These are phyloP conservation scores for Podiceps cristatus DNA, from an alignment of 2,113 vertebrate species.

Conservation along the genomic window DNA sequence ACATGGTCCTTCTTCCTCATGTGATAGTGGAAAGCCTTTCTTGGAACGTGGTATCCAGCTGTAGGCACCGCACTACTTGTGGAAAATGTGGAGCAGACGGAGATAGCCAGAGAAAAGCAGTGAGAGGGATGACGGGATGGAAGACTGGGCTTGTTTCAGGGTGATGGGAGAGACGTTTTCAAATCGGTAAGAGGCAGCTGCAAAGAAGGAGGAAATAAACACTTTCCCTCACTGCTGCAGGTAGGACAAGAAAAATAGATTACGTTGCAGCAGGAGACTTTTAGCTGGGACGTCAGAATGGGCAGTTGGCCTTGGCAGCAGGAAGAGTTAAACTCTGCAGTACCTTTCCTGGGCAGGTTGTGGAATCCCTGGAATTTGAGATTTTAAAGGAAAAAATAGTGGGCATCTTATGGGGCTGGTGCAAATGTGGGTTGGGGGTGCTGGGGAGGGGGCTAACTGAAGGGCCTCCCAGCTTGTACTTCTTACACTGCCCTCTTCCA, in stretches of 20 bases:
- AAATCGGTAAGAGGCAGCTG: not conserved
- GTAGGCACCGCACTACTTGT: not conserved
- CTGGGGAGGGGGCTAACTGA: not conserved
- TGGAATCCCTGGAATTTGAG: not conserved
- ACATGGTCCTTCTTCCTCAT: not conserved
- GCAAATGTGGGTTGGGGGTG: not conserved
- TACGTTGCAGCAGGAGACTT: not conserved
- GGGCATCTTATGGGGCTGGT: not conserved
- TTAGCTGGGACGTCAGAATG: not conserved
- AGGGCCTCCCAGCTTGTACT: not conserved
- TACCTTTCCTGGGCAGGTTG: not conserved
- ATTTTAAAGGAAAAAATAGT: not conserved
- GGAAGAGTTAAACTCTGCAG: not conserved
- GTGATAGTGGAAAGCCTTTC: not conserved
- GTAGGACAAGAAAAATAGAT: not conserved
- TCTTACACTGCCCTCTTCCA: fast-evolving
- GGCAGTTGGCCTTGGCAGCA: not conserved
- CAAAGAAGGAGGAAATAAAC: not conserved
- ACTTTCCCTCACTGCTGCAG: not conserved
- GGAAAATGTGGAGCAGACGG: not conserved
- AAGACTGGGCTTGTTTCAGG: not conserved
- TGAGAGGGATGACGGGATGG: not conserved
- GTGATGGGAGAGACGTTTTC: not conserved
- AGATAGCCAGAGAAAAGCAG: not conserved
- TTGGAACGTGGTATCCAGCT: not conserved